Base-by-base conservation (phyloP, 2,888 invertebrate genomes). In the Villa cingulata region DNA sequence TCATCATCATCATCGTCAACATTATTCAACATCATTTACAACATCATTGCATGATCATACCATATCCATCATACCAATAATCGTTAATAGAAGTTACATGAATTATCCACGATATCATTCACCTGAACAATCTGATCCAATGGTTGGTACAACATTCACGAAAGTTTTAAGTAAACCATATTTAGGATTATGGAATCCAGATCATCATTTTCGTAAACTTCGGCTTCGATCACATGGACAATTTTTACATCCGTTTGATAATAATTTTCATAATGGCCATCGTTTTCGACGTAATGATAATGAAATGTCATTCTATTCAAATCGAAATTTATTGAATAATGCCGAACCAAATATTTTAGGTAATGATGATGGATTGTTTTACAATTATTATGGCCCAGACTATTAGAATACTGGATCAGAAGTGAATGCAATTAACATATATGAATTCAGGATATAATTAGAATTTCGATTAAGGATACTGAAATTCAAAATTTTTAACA, bases 101-200 rank as follows among this genome's bases (percentile, higher is more conserved):
- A 6, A 23, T 23, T 7, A 6, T 6, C 23, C 23, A 23, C 23
- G 5, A 23, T 7, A 4, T 6, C 23, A 4, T 6, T 7, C 23
- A 23, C 23, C 23, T 6, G 5, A 4, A 23, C 23, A 6, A 23
- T 23, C 23, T 41, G 34, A 19, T 29, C 40, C 40, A 23, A 46
- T 46, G 34, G 45, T 46, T 9, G 45, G 45, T 20, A 46, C 36
- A n/a, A 40, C 45, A 15, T 46, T 46, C 17, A 46, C 45, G 23
- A 18, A 20, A 16, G 23, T 46, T 6, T 27, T 46, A 16, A 41
- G 36, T 23, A 40, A 41, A 20, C 46, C 46, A 29, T 46, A 46
- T 29, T 17, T 46, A 32, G 46, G 46, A n/a, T 29, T 46, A 15
- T 46, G 41, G 42, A 23, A 27, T 5, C 41, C 41, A 7, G 20